Evolutionary conservation across 1,140 invertebrate genomes (phyloP).

Genomic region (Drosophila kikkawai): DNA sequence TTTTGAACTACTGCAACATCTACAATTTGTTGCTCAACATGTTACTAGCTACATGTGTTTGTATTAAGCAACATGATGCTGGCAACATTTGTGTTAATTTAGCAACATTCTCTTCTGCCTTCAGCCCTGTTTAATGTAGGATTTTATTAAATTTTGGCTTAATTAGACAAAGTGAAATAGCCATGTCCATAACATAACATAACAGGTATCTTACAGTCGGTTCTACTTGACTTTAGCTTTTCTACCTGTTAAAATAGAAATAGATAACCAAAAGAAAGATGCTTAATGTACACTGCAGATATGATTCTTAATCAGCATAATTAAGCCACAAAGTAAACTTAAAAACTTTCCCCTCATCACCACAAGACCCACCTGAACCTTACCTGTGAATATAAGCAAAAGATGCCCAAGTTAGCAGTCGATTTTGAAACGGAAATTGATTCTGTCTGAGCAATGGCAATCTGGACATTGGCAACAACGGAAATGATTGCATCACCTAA

Average conservation of each 20-base stretch:
- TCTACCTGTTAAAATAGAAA: background rate
- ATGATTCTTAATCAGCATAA: background rate
- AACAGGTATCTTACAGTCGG: no score
- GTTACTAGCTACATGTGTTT: background rate
- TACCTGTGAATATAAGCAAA: background rate
- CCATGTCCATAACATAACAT: no score
- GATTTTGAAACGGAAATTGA: slow-evolving; percentile 69
- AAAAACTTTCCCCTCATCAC: background rate
- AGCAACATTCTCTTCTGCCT: background rate
- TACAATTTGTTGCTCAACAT: background rate
- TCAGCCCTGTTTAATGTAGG: background rate
- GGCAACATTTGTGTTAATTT: background rate
- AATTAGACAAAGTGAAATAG: background rate
- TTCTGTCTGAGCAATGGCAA: slow-evolving; percentile 66
- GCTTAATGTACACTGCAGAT: background rate
- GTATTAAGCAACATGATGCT: background rate
- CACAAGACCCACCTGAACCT: background rate
- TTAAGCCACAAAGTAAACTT: background rate
- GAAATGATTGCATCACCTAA: slow-evolving; percentile 81
- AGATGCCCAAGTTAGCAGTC: background rate
- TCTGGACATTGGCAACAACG: slow-evolving; percentile 55
- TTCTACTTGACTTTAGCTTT: background rate
- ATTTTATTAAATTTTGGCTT: background rate
- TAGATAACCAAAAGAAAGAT: background rate
- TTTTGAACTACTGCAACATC: background rate